These are phyloP conservation scores for Hemichromis elongatus DNA, from an alignment of 2,113 vertebrate genomes.

Conservation along the genomic window DNA sequence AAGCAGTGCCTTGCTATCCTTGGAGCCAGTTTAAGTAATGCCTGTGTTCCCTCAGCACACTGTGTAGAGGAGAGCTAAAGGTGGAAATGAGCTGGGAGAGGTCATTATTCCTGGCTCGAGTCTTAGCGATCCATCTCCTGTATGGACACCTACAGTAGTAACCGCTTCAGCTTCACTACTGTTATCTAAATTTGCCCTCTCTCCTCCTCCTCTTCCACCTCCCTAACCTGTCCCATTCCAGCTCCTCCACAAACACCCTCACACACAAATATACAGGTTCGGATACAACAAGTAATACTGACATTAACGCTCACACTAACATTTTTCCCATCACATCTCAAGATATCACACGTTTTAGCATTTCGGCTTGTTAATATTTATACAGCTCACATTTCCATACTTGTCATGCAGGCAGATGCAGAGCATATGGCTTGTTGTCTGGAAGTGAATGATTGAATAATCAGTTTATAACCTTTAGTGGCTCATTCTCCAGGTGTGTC, in stretches of 20 bases:
- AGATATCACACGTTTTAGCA: slow-evolving; percentile 24
- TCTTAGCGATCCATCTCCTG: slow-evolving; percentile 13
- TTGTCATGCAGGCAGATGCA: slow-evolving; percentile 53
- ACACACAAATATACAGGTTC: not conserved
- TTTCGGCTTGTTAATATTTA: slow-evolving; percentile 66
- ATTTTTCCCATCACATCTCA: slow-evolving; percentile 14
- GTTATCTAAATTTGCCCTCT: slow-evolving; percentile 1
- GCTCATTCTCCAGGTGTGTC: slow-evolving; percentile 55
- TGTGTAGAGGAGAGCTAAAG: not conserved
- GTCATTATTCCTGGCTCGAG: slow-evolving; percentile 25
- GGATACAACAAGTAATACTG: not conserved
- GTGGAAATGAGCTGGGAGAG: slow-evolving; percentile 7
- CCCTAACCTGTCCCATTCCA: not conserved
- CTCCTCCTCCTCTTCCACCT: not conserved
- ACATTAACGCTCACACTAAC: not conserved
- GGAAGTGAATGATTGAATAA: slow-evolving; percentile 62
- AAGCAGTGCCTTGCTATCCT: not conserved
- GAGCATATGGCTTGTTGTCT: slow-evolving; percentile 59
- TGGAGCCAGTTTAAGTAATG: slow-evolving; percentile 18
- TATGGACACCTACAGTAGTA: not conserved
- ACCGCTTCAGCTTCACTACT: not conserved
- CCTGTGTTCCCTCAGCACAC: not conserved
- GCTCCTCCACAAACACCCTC: not conserved
- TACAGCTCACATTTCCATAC: slow-evolving; percentile 59
- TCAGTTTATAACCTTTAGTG: slow-evolving; percentile 60